Percentiles rank a stretch among this genome's conserved stretches.
Evolutionary conservation across 2,797 vertebrate species (phyloP).

Genomic region (Silurus lanzhouensis): DNA sequence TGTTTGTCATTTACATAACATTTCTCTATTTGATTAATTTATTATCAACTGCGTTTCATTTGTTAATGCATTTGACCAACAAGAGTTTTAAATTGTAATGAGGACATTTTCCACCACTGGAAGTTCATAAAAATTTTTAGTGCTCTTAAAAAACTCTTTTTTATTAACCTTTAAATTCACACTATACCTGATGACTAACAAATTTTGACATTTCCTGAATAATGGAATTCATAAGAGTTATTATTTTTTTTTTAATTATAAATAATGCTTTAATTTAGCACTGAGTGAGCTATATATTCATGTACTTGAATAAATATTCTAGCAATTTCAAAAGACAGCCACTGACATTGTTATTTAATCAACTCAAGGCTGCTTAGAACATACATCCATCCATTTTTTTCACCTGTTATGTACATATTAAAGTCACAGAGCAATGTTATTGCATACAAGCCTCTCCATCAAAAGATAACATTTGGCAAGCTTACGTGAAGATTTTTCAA

Average conservation of each 20-base stretch:
- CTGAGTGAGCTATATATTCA: neutral
- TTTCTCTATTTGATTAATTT: neutral
- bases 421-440: constrained; percentile 26
- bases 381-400: constrained; percentile 14
- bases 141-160: neutral
- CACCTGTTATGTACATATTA: neutral
- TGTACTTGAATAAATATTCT: neutral
- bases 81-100: neutral
- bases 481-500: constrained; percentile 34
- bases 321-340: constrained; percentile 16
- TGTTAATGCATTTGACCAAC: neutral
- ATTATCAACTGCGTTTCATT: neutral
- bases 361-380: constrained; percentile 31
- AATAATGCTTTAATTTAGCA: neutral
- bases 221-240: neutral
- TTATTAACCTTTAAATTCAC: neutral
- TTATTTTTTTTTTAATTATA: neutral
- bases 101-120: neutral
- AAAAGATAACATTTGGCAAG: constrained; percentile 35
- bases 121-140: neutral
- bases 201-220: neutral
- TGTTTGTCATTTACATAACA: neutral
- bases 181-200: neutral
- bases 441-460: constrained; percentile 21
- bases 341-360: constrained; percentile 32